Percentiles rank a stretch among this genome's conserved stretches.
These are phyloP conservation scores for Odocoileus virginianus DNA, from an alignment of 2,113 vertebrate species.

Conservation along the genomic window DNA sequence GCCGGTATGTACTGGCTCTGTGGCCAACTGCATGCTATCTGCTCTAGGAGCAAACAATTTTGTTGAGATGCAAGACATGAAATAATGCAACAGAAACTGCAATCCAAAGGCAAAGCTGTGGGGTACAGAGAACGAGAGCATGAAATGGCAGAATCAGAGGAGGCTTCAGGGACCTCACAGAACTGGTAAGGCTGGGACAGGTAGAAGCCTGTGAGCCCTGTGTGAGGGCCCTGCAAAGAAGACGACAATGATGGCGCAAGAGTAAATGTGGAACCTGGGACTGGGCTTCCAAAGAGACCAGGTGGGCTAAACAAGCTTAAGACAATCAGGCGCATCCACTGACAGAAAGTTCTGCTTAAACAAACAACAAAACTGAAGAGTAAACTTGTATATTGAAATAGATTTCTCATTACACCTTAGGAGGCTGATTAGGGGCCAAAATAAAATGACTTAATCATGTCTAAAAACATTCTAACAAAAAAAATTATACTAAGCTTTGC, in stretches of 20 bases:
- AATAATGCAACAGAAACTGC: neutral
- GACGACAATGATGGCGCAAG: neutral
- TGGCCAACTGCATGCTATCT: neutral
- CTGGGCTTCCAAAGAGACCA: neutral
- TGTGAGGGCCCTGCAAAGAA: neutral
- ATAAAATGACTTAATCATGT: constrained; percentile 34
- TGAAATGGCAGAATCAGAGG: neutral
- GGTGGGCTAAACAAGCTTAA: neutral
- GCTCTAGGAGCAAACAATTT: neutral
- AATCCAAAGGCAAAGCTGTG: too few relatives aligned
- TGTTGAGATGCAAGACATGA: neutral
- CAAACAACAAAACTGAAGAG: neutral
- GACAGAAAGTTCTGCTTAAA: neutral
- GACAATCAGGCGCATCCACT: neutral
- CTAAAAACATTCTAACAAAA: neutral
- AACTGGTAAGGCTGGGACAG: neutral
- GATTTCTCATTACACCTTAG: constrained; percentile 7
- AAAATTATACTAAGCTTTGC: neutral
- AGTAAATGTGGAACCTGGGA: neutral
- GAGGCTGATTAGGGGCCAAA: constrained; percentile 26
- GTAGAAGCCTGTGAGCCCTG: neutral
- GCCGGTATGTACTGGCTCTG: neutral
- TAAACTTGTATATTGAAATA: neutral
- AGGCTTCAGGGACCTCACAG: neutral
- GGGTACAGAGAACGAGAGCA: neutral